Conservation (phyloP, 2,797 vertebrate species). For the Sparidentex hasta region DNA sequence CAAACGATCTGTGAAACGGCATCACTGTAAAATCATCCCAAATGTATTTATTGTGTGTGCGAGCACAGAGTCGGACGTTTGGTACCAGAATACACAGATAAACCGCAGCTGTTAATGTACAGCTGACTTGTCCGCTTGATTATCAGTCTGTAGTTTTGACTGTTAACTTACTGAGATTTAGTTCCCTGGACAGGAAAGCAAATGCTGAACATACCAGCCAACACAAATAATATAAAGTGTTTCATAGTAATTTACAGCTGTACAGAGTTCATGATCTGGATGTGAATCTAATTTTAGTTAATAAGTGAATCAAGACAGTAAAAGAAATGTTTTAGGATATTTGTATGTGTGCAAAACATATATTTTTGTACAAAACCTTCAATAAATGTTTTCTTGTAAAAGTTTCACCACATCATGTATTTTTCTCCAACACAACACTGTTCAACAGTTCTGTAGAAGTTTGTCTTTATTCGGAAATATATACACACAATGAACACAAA, state of each 20-base stretch:
- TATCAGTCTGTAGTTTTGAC: neutral
- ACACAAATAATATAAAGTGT: neutral
- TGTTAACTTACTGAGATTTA: neutral
- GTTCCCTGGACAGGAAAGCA: neutral
- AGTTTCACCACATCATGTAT: neutral
- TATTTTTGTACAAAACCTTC: conserved; percentile 44
- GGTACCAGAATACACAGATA: neutral
- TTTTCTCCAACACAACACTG: neutral
- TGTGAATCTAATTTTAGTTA: neutral
- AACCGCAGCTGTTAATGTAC: neutral
- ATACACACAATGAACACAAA: conserved; percentile 39
- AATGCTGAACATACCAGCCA: neutral
- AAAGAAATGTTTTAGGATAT: neutral
- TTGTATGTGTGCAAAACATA: neutral
- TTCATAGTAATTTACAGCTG: neutral
- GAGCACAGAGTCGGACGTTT: neutral
- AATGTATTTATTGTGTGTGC: neutral
- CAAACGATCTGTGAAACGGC: neutral
- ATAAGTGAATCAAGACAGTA: neutral
- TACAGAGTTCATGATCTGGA: neutral
- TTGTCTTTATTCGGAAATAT: conserved; percentile 68
- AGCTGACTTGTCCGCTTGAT: neutral
- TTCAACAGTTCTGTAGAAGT: conserved; percentile 24
- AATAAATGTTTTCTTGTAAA: conserved; percentile 44
- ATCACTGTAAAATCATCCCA: neutral